Evolutionary conservation across 2,888 invertebrate genomes (phyloP).

Genomic region (Thera obeliscata): DNA sequence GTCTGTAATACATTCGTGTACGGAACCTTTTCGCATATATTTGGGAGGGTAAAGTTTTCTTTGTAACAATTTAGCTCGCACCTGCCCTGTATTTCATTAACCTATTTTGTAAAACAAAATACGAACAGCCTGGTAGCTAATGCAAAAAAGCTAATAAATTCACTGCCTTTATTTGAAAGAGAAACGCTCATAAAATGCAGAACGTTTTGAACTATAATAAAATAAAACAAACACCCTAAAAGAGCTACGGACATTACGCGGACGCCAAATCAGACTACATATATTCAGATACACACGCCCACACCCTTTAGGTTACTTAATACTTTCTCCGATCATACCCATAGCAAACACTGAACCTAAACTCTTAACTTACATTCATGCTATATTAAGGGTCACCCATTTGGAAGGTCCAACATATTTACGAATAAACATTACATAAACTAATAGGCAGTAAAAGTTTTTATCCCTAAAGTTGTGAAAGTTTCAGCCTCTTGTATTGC

Average conservation of each 20-base stretch:
- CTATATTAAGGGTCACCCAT: slow-evolving; percentile 21
- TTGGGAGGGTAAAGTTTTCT: slow-evolving; percentile 30
- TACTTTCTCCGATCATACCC: background rate
- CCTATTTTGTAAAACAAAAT: slow-evolving; percentile 14
- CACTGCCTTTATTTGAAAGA: no score
- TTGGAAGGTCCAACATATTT: slow-evolving; percentile 26
- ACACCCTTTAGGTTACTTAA: background rate
- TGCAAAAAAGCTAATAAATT: no score
- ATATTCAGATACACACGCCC: no score
- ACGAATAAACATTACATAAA: slow-evolving; percentile 36
- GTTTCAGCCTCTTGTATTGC: slow-evolving; percentile 32
- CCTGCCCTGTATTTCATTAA: slow-evolving; percentile 30
- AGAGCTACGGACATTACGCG: no score
- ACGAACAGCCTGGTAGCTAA: background rate
- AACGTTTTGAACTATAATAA: no score
- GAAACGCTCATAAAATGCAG: no score
- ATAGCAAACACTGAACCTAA: background rate
- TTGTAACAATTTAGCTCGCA: slow-evolving; percentile 23
- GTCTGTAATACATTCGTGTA: slow-evolving; percentile 59
- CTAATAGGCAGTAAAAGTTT: slow-evolving; percentile 36
- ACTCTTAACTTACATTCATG: background rate
- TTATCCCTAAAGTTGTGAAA: slow-evolving; percentile 40
- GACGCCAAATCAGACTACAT: no score
- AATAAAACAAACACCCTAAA: no score
- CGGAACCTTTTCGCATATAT: slow-evolving; percentile 53